Evolutionary conservation across 2,113 vertebrate species (phyloP).

Genomic region (Probosciger aterrimus): DNA sequence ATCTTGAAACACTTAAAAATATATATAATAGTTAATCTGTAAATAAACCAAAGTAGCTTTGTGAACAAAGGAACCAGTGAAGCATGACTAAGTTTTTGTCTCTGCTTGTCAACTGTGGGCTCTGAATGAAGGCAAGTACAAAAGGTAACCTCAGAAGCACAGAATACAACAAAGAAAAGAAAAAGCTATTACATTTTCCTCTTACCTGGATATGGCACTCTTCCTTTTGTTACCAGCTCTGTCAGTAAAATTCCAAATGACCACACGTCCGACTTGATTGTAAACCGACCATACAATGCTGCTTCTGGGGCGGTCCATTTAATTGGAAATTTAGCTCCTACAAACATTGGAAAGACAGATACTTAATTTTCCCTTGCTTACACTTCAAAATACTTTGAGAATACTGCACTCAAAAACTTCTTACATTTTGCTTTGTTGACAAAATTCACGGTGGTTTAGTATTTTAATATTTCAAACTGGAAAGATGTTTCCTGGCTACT

Average conservation of each 20-base stretch:
- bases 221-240: conserved; percentile 92
- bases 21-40: not conserved
- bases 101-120: not conserved
- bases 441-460: not conserved
- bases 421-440: not conserved
- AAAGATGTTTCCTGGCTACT: not conserved
- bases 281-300: conserved; percentile 92
- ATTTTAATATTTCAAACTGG: not conserved
- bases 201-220: conserved; percentile 95
- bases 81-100: not conserved
- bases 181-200: not conserved
- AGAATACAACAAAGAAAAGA: not conserved
- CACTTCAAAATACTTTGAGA: not conserved
- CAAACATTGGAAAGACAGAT: not conserved
- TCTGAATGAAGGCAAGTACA: not conserved
- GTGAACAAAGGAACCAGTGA: not conserved
- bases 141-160: not conserved
- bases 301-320: conserved; percentile 97
- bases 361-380: not conserved
- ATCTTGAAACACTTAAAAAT: not conserved
- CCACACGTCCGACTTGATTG: conserved; percentile 96
- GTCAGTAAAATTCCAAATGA: conserved; percentile 94
- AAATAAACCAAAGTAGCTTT: not conserved
- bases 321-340: conserved; percentile 96
- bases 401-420: not conserved